These are phyloP conservation scores for Platalea minor DNA, from an alignment of 2,797 vertebrate genomes.

Conservation along the genomic window DNA sequence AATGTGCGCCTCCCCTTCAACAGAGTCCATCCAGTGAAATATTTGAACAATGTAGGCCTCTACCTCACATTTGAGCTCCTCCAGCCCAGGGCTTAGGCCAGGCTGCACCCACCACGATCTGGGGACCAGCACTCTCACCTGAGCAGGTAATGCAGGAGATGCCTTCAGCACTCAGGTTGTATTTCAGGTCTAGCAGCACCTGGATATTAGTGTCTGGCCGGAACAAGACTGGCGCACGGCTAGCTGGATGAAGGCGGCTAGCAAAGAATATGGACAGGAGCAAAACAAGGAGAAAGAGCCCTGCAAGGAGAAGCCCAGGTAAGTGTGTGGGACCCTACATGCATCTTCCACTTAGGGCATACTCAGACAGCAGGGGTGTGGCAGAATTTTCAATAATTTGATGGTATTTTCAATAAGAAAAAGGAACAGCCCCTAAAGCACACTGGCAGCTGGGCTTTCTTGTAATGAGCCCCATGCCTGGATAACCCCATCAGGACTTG, in stretches of 20 bases:
- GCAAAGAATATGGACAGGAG: constrained; percentile 89
- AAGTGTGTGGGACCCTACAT: background rate
- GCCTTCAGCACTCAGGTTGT: constrained; percentile 96
- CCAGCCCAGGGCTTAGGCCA: background rate
- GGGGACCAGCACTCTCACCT: constrained; percentile 76
- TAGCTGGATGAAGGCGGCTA: constrained; percentile 89
- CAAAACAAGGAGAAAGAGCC: constrained; percentile 85
- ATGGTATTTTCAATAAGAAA: background rate
- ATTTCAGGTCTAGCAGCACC: constrained; percentile 91
- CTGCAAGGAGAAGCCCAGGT: constrained; percentile 65
- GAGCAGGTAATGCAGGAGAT: constrained; percentile 97
- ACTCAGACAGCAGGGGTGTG: background rate
- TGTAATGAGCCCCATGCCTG: background rate
- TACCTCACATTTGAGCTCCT: background rate
- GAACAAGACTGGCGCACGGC: constrained; percentile 93
- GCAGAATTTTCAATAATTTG: background rate
- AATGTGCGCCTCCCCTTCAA: background rate
- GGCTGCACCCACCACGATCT: background rate
- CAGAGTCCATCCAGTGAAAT: background rate
- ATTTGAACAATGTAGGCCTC: fast-evolving
- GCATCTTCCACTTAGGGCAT: background rate
- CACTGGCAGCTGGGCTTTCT: background rate
- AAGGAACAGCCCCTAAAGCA: background rate
- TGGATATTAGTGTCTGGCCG: constrained; percentile 95
- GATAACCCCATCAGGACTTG: background rate